phyloP scores from a whole-genome alignment of 2,888 invertebrate species.

The Pyrgus malvae region DNA sequence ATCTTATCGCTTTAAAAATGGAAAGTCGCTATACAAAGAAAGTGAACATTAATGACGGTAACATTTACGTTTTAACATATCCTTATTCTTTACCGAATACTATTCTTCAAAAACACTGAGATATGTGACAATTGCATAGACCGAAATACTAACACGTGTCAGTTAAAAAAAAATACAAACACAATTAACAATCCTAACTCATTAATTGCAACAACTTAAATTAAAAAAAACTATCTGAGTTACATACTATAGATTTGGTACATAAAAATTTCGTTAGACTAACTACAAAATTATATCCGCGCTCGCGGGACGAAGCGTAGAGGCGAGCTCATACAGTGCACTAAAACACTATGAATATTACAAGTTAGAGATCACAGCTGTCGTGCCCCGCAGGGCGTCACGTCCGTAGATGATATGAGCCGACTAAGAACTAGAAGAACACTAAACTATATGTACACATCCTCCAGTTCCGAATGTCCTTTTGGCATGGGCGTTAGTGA shows the following conservation, averaged over 20 bases:
- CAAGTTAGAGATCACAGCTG: slow-evolving; percentile 79
- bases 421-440: slow-evolving; percentile 66
- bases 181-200: slow-evolving; percentile 75
- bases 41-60: slow-evolving; percentile 48
- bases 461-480: slow-evolving; percentile 69
- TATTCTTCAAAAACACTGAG: slow-evolving; percentile 54
- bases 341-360: slow-evolving; percentile 70
- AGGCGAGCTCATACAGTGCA: slow-evolving; percentile 58
- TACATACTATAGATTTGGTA: slow-evolving; percentile 79
- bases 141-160: slow-evolving; percentile 43
- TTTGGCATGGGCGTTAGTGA: slow-evolving; percentile 75
- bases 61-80: slow-evolving; percentile 39
- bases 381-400: slow-evolving; percentile 56
- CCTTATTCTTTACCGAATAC: slow-evolving; percentile 38
- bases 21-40: slow-evolving; percentile 49
- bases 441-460: slow-evolving; percentile 71
- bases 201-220: slow-evolving; percentile 76
- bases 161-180: slow-evolving; percentile 64
- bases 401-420: slow-evolving; percentile 73
- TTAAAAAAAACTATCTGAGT: slow-evolving; percentile 62
- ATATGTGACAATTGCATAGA: slow-evolving; percentile 59
- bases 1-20: slow-evolving; percentile 49
- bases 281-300: slow-evolving; percentile 71
- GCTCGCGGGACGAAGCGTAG: slow-evolving; percentile 52
- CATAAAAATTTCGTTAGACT: slow-evolving; percentile 77